Base-by-base conservation (phyloP, 2,113 vertebrate genomes). In the Damaliscus lunatus region DNA sequence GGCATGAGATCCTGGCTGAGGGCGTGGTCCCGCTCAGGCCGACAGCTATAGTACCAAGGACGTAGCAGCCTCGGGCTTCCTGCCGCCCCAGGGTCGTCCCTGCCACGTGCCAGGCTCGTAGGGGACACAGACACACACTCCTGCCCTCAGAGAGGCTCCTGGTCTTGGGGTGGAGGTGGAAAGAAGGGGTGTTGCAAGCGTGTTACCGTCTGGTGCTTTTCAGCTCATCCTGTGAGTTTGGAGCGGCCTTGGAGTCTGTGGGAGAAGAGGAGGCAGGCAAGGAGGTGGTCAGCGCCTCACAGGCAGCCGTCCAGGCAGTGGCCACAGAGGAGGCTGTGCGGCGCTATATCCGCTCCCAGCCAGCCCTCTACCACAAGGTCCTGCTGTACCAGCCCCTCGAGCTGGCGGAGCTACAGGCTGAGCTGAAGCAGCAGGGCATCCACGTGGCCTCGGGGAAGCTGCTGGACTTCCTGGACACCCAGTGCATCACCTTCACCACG, bases 401-500 rank as follows among this genome's bases (percentile, higher is more conserved):
- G 48, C 98, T 99, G 97, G 98, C 98, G 0, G 99, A 98, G 17
- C 98, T 99, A 86, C 99, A 99, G n/a, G 43, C 98, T 3, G 98
- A 98, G 21, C 99, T 99, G 96, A 99, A 99, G 95, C 98, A 98
- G 2, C 99, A 99, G 0, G 99, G 99, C 82, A 99, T 99, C 96
- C 99, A 98, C 9, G 97, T 99, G 71, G 99, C 99, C 4, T 98
- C 98, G 1, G 98, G 99, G 92, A 99, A 99, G 97, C 99, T 99
- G 90, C 96, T 99, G 89, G 99, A 99, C 97, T 99, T 99, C 94
- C 98, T 99, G 91, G 99, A 99, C 83, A 98, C 99, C 53, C 99
- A 99, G 90, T 99, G 99, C 88, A 99, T 99, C 97, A 99, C 99
- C 15, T 99, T 99, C 92, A 99, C 99, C 91, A 99, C 99, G 0